Percentiles rank a stretch among this genome's conserved stretches.
These are phyloP conservation scores for Brachypteracias leptosomus DNA, from an alignment of 2,113 vertebrate species.

Conservation along the genomic window DNA sequence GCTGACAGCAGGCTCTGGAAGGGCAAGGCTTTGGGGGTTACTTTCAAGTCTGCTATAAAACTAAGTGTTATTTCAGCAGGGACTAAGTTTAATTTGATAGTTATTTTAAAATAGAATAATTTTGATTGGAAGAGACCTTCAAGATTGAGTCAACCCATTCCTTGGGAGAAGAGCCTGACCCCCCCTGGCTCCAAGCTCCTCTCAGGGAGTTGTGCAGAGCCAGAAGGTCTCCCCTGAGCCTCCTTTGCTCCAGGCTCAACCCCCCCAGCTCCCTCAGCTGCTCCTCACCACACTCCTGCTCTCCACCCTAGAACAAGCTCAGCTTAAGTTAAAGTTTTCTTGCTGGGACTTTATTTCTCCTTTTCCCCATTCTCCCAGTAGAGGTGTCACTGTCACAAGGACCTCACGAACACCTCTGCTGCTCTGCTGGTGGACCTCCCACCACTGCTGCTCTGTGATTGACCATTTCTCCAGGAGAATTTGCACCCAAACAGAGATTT, in stretches of 20 bases:
- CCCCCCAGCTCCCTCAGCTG: too few relatives aligned
- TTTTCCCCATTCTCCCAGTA: neutral
- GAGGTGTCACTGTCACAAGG: accelerated
- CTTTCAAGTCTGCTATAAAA: neutral
- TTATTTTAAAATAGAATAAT: neutral
- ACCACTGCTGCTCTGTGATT: accelerated
- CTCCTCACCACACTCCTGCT: too few relatives aligned
- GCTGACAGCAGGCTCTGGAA: neutral
- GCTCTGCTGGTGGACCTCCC: neutral
- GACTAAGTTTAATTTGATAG: neutral
- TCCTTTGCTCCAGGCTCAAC: too few relatives aligned
- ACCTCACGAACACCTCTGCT: accelerated
- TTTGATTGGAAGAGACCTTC: neutral
- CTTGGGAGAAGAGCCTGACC: too few relatives aligned
- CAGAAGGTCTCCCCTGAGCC: too few relatives aligned
- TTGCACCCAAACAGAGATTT: accelerated
- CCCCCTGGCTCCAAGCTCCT: too few relatives aligned
- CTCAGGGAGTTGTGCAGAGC: too few relatives aligned
- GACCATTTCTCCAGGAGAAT: neutral
- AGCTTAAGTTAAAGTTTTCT: neutral
- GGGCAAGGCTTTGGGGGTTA: neutral
- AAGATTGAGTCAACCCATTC: too few relatives aligned
- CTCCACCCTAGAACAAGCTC: neutral
- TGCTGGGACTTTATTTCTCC: neutral
- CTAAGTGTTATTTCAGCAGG: accelerated